Base-by-base conservation (phyloP, 1,140 invertebrate species). In the Drosophila parabipectinata region DNA sequence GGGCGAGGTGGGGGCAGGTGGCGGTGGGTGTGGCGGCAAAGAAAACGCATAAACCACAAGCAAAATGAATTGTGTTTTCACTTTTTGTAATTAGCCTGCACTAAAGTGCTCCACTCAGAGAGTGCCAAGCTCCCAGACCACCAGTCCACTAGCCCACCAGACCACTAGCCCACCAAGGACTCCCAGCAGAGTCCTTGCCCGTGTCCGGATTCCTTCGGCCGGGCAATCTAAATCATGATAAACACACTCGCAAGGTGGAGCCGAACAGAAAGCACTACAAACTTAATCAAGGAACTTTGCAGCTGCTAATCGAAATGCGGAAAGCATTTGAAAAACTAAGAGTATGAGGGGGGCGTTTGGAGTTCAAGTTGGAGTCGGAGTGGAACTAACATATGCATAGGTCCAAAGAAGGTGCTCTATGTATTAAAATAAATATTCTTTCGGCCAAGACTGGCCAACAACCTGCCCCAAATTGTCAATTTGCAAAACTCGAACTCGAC, bases 31-130 rank as follows among this genome's bases (percentile, higher is more conserved):
- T 9, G 15, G 7, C n/a, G 9, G 52, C 61, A 53, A 58, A 63
- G 58, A 58, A 83, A 76, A 68, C 74, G 72, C 75, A 83, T 79
- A 83, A 83, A 72, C 79, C 75, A 83, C 79, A 83, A 83, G 75
- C 39, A 80, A 79, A 84, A 84, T 84, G 81, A 84, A 84, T 84
- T 84, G 77, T 81, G 78, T 79, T 84, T 84, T 84, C 81, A 83
- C 76, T 84, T 79, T 83, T 84, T 80, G 81, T 84, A 84, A 84
- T 84, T 84, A 84, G 81, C 80, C 71, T 39, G 78, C 60, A 59
- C 63, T 72, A 60, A 75, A 80, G 67, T 71, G 60, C 53, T 58
- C 28, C 14, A 21, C 21, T 21, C 21, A 3, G 3, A 21, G 54
- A 44, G 41, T 44, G 41, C 39, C 21, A 21, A 21, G 21, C 21